Conservation (phyloP, 2,888 invertebrate genomes). For the Acanthosoma haemorrhoidale region DNA sequence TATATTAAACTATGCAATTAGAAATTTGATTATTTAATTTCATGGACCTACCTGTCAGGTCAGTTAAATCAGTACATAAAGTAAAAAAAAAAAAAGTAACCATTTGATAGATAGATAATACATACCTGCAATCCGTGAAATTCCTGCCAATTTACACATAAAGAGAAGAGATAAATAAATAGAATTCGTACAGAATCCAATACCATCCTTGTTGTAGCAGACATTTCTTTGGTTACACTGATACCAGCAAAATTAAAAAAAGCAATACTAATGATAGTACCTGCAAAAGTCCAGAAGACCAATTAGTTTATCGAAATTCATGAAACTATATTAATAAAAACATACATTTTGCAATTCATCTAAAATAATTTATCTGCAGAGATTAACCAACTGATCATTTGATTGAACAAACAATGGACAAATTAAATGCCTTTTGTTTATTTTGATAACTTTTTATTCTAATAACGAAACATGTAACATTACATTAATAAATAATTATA, state of each 20-base stretch:
- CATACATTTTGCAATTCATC: neutral
- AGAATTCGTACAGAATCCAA: slow-evolving; percentile 82
- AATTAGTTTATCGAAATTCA: slow-evolving; percentile 12
- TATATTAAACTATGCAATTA: neutral
- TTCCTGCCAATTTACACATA: slow-evolving; percentile 68
- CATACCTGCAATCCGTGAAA: slow-evolving; percentile 69
- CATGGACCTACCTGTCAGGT: neutral
- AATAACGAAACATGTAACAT: too few relatives aligned
- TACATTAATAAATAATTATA: too few relatives aligned
- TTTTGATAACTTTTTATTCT: too few relatives aligned
- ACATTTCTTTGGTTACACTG: slow-evolving; percentile 87
- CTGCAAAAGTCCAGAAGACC: slow-evolving; percentile 46
- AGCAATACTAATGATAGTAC: slow-evolving; percentile 78
- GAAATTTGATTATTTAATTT: neutral
- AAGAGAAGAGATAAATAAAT: slow-evolving; percentile 80
- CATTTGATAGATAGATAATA: neutral
- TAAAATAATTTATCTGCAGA: too few relatives aligned
- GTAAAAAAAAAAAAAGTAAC: too few relatives aligned
- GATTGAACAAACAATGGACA: too few relatives aligned
- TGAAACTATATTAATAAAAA: neutral
- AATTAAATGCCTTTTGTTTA: too few relatives aligned
- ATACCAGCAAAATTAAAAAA: slow-evolving; percentile 91
- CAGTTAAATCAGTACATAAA: neutral
- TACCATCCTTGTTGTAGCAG: slow-evolving; percentile 86
- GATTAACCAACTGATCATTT: neutral